phyloP scores from a whole-genome alignment of 2,797 vertebrate species.

The Oreonectes daqikongensis region DNA sequence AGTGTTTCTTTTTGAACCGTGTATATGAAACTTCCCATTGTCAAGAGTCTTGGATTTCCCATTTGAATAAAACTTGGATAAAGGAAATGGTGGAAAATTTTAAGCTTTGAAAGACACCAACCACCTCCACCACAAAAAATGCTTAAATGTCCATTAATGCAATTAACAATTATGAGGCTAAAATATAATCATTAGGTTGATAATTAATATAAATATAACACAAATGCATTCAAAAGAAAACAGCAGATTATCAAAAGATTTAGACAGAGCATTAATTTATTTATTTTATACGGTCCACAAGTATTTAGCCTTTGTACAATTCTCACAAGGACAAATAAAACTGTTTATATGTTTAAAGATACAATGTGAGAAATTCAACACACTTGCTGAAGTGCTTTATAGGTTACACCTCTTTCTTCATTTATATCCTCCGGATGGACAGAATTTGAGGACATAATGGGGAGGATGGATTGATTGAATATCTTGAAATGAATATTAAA shows the following conservation, averaged over 20 bases:
- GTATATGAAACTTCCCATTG: too few species aligned
- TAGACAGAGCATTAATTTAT: conserved; percentile 62
- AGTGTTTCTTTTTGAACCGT: too few species aligned
- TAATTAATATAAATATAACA: background rate
- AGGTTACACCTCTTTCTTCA: conserved; percentile 18
- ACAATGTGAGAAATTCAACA: conserved; percentile 20
- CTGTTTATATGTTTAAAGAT: conserved; percentile 18
- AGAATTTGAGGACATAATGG: background rate
- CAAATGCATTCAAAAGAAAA: background rate
- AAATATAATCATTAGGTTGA: background rate
- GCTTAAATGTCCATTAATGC: background rate
- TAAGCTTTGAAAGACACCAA: background rate
- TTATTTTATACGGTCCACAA: conserved; percentile 50
- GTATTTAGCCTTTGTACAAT: conserved; percentile 61
- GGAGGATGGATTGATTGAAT: conserved; percentile 6
- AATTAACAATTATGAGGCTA: background rate
- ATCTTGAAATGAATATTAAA: conserved; percentile 2
- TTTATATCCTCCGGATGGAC: conserved; percentile 5
- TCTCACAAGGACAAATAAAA: conserved; percentile 49
- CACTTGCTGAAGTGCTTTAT: conserved; percentile 26
- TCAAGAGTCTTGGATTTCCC: too few species aligned
- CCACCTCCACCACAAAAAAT: background rate
- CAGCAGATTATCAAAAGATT: conserved; percentile 7
- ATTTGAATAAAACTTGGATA: background rate
- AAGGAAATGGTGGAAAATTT: background rate